These are phyloP conservation scores for Drosophila stalkeri DNA, from an alignment of 2,888 invertebrate genomes.

Conservation along the genomic window DNA sequence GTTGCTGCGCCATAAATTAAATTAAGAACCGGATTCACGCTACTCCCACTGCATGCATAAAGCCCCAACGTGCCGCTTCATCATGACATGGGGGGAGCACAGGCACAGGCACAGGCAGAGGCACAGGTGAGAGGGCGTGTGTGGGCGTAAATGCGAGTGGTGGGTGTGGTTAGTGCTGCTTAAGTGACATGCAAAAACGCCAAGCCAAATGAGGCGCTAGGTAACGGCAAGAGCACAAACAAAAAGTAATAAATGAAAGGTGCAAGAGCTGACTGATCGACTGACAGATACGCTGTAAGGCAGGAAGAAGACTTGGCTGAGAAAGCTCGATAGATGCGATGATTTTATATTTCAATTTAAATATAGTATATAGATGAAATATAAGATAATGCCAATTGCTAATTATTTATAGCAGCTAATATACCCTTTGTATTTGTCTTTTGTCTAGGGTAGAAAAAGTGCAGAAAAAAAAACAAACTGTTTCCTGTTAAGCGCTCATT, in stretches of 20 bases:
- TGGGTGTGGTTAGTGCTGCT: conserved; percentile 30
- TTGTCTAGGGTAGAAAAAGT: not conserved
- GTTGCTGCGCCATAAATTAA: conserved; percentile 48
- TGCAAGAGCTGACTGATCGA: not conserved
- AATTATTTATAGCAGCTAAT: not conserved
- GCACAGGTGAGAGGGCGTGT: conserved; percentile 1
- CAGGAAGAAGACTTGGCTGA: not conserved
- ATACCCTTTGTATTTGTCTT: not conserved
- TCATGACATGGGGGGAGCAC: not conserved
- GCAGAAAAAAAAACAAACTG: conserved; percentile 13
- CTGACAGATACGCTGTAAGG: not conserved
- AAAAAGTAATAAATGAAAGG: not conserved
- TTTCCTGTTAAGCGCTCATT: conserved; percentile 45
- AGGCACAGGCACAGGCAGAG: too few species aligned
- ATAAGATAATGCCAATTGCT: too few species aligned
- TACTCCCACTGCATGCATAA: conserved; percentile 31
- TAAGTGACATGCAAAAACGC: conserved; percentile 50
- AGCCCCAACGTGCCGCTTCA: conserved; percentile 12
- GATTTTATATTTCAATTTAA: too few species aligned
- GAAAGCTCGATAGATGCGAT: too few species aligned
- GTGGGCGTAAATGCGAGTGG: not conserved
- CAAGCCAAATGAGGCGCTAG: conserved; percentile 41
- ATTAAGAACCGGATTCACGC: conserved; percentile 52
- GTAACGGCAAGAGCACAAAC: conserved; percentile 10
- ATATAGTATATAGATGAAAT: too few species aligned